Evolutionary conservation across 1,140 invertebrate species (phyloP), one percentile per base, ranked within the genome.

Genomic region (Prorops nasuta): DNA sequence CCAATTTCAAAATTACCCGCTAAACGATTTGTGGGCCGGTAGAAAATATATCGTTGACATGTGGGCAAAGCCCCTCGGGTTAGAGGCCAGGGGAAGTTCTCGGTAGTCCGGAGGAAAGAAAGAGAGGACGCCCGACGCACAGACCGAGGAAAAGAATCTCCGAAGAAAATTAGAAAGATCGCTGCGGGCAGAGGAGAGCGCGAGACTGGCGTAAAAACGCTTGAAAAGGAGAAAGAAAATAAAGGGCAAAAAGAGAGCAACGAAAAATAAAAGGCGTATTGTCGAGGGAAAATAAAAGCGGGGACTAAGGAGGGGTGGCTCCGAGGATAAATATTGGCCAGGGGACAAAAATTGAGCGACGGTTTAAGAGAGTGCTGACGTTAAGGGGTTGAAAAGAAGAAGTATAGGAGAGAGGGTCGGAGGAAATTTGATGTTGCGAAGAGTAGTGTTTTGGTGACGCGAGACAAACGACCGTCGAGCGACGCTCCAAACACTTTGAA

Each of bases 31-130:
- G 75, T 74, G 63, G 65, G 63, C 66, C 61, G 67, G 69, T 66
- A 67, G 72, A 74, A 74, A 73, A 77, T 73, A 74, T 73, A 76
- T 74, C 70, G 74, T 72, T 73, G 73, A 76, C 73, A 76, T 72
- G 71, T 74, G 73, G 64, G 56, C 58, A 69, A 66, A 70, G 59
- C 49, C 59, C 56, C 54, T 51, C 56, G 55, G 60, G 63, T 51
- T 54, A 38, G 43, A 32, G 32, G 42, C 44, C 38, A 39, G 51
- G 42, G 41, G 44, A 44, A 28, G 22, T 28, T 16, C 31, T 36
- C 53, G 40, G 44, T 41, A 49, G 40, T 32, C 15, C 22, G 10
- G 21, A 46, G 39, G 37, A 48, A 19, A 15, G 31, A 34, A 36
- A 17, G 39, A 39, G 9, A 34, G 18, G 35, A 40, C 24, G 18